Conservation (phyloP, 2,888 invertebrate genomes). For the Ariolimax columbianus region DNA sequence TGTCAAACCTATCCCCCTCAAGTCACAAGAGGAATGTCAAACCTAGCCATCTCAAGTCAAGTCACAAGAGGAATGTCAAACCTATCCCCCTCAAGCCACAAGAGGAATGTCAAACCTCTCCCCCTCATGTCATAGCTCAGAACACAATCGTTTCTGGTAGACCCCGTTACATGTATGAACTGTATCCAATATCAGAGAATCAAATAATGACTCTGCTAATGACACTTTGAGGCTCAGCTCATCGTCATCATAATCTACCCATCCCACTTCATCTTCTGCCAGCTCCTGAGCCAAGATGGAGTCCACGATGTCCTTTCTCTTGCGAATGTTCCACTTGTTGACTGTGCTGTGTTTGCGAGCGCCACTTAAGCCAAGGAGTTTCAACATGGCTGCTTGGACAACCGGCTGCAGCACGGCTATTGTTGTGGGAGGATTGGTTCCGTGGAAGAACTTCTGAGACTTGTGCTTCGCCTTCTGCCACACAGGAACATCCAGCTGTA, state of each 20-base stretch:
- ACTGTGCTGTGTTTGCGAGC: conserved; percentile 55
- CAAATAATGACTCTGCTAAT: conserved; percentile 82
- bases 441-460: conserved; percentile 69
- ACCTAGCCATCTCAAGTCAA: not conserved
- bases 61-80: not conserved
- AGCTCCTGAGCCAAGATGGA: conserved; percentile 86
- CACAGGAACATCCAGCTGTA: conserved; percentile 77
- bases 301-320: conserved; percentile 84
- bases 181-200: conserved; percentile 81
- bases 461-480: conserved; percentile 81
- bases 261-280: conserved; percentile 85
- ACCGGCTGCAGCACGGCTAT: conserved; percentile 69
- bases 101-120: not conserved
- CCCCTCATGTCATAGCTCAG: not conserved
- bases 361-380: conserved; percentile 70
- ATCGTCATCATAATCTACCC: conserved; percentile 87
- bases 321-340: conserved; percentile 72
- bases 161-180: conserved; percentile 72
- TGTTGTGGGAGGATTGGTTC: conserved; percentile 69
- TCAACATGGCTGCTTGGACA: conserved; percentile 69
- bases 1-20: not conserved
- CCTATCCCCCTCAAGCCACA: not conserved
- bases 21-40: too few species aligned
- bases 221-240: conserved; percentile 84
- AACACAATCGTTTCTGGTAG: conserved; percentile 60